Base-by-base conservation (phyloP, 2,888 invertebrate genomes). In the Drosophila austrosaltans region DNA sequence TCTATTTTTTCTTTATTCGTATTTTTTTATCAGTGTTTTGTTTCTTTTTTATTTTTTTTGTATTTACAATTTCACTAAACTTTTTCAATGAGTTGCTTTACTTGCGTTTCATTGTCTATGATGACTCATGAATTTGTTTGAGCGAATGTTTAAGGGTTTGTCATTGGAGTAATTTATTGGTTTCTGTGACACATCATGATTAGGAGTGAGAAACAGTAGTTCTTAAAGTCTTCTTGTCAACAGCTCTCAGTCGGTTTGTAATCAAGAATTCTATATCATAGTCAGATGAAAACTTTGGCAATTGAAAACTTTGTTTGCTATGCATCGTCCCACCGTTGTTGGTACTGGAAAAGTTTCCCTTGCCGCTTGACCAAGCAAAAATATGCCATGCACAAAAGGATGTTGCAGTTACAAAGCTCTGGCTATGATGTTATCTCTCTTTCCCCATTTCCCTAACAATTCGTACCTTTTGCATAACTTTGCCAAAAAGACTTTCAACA, bases 351-450 rank as follows among this genome's bases (percentile, higher is more conserved):
- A 75, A 59, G 61, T 56, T 59, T 25, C 39, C 22, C 64, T 68
- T 67, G 54, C 42, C 62, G 65, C 63, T 59, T 79, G 66, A 60
- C 53, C 68, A 69, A 44, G 59, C 62, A 57, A 42, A 44, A 75
- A 70, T 65, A 63, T 70, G 8, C 20, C 20, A 60, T 71, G 56
- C 62, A 66, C 39, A 69, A 74, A 63, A 53, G 40, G 56, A 36
- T 36, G 36, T 36, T 36, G 36, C 36, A 36, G 1, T 8, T 36
- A 10, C 36, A 36, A 36, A 36, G 36, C 36, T 10, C 36, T 8
- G 8, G 1, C 8, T 30, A 36, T 36, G 63, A 32, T 25, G 42
- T 30, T 61, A 12, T 53, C 48, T 53, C 48, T 32, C 22, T 39
- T 48, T 28, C 28, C 48, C 40, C 1, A 25, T 48, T 28, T 20